Base-by-base conservation (phyloP, 2,888 invertebrate species). In the Pachydiplax longipennis region DNA sequence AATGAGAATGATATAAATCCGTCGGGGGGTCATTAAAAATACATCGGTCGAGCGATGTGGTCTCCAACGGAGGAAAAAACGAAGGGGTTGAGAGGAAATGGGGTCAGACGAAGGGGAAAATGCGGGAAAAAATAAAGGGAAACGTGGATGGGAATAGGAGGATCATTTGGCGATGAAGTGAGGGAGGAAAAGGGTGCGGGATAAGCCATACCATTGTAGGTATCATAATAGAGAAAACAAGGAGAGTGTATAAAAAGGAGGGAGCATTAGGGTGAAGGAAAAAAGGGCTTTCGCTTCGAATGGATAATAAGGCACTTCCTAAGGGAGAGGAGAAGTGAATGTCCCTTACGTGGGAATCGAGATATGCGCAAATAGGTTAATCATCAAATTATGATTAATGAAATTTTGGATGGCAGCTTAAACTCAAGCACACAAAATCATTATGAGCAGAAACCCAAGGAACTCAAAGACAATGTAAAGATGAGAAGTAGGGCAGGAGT, bases 11-110 rank as follows among this genome's bases (percentile, higher is more conserved):
- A 44, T 82, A 48, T 82, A 82, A 82, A 82, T 82, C 48, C 53
- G 48, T 25, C 25, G 25, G 44, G 25, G 25, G 44, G 82, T 44
- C 82, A 82, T 82, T 82, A 82, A 82, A 82, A 82, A 82, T 82
- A 48, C 82, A 82, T 82, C n/a, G 48, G 44, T 25, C 25, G 82
- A 48, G 82, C 10, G 48, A 82, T n/a, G 25, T 81, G 22, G 81
- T 81, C 40, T 40, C 81, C 22, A 22, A 40, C n/a, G 48, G 25
- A 15, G 48, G 12, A 48, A 82, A 48, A 22, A 40, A 22, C 22
- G 40, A 40, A 81, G 81, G 40, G 44, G 18, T 13, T 22, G 18
- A 40, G n/a, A 40, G 40, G 37, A n/a, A 40, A 35, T 37, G 40
- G 40, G 81, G 40, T 81, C 40, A 37, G 22, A n/a, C 81, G 37